Base-by-base conservation (phyloP, 2,113 vertebrate genomes). In the Polypterus senegalus region DNA sequence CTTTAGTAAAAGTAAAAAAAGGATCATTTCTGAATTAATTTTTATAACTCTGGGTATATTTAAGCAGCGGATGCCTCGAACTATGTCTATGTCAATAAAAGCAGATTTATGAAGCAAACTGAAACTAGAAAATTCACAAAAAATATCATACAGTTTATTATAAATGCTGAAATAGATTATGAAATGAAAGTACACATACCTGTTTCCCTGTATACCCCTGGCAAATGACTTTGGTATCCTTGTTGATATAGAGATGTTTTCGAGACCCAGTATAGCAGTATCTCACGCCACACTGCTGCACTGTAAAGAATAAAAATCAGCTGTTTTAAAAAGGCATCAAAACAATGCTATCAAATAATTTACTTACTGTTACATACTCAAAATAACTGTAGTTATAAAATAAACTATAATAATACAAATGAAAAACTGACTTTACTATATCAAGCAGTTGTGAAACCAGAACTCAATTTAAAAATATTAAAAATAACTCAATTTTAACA, bases 171-270 rank as follows among this genome's bases (percentile, higher is more conserved):
- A 27, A 27, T 27, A 27, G 27, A 27, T 27, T 49, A 6, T 46
- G 9, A 9, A 54, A 3, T 10, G 47, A 54, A 4, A 49, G 7
- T 44, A 49, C 43, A 85, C 87, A 4, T 73, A 99, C 96, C 96
- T 99, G 96, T 74, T 97, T 99, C 68, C 96, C 96, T 53, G 96
- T 99, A 76, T 98, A 99, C 46, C 96, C 96, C 60, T 99, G 96
- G 74, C 96, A 99, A 77, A 99, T 91, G 75, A 99, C 87, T 78
- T 94, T 98, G 0, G 93, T 93, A 72, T 79, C 79, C 80, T 91
- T 94, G 76, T 75, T 79, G 66, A 99, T 87, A 74, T 91, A 97
- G 44, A 99, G 85, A 68, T 97, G 82, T 73, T 91, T 86, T 73
- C 93, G 86, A 3, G 89, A 76, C 3, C 76, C 81, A 0, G 76